Base-by-base conservation (phyloP, 1,140 invertebrate genomes). In the Atta texana region DNA sequence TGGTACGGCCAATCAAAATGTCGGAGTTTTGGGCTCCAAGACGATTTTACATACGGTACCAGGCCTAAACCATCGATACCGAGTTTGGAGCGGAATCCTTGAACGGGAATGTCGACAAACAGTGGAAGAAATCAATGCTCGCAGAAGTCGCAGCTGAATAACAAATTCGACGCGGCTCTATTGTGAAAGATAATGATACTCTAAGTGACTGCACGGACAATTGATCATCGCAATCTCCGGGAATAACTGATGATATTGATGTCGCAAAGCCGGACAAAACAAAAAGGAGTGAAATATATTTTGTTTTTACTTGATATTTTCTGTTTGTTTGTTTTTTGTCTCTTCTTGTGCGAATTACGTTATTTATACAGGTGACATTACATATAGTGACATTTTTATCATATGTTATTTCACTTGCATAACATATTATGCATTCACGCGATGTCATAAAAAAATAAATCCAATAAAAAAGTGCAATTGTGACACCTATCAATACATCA, bases 61-160 rank as follows among this genome's bases (percentile, higher is more conserved):
- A 71, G 97, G 97, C 12, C 95, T 99, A 24, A 99, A 99, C 95
- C 99, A 99, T 96, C 97, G 97, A 92, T 99, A 98, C 96, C 97
- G 98, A 95, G 98, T 99, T 2, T 97, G 96, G 95, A 93, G 92
- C 66, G 94, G 94, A 1, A 85, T 95, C 18, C 69, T 96, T 21
- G 92, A 94, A 57, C 87, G 89, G n/a, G 93, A 94, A 39, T 91
- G 88, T 53, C 61, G 63, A 31, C 31, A 51, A 14, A 44, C 63
- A 34, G 74, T 75, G 39, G 51, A 85, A 8, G 53, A 80, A 75
- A 63, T 88, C 74, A 12, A 66, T n/a, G 28, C 28, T 63, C 44
- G 49, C 10, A 86, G 66, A 66, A 69, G 64, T 66, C 16, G 63
- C 3, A 31, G 53, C 49, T 82, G 78, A 85, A 18, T 87, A 39